Percentiles rank a stretch among this genome's conserved stretches.
These are phyloP conservation scores for Neotoma lepida DNA, from an alignment of 2,113 vertebrate species.

Conservation along the genomic window DNA sequence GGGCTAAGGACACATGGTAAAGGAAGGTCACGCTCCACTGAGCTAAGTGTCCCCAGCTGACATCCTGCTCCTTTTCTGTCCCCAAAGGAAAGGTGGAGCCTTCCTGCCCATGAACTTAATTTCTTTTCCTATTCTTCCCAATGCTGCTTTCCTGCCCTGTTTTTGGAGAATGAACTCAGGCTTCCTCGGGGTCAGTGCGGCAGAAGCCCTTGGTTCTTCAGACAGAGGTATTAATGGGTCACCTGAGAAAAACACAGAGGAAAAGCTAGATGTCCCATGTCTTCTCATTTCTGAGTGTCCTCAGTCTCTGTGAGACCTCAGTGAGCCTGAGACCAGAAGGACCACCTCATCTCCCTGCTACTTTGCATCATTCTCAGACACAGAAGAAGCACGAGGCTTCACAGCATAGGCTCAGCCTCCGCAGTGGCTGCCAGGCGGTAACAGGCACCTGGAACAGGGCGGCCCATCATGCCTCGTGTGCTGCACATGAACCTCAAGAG, in stretches of 20 bases:
- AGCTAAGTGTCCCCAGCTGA: conserved; percentile 58
- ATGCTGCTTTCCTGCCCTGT: background rate
- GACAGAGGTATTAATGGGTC: background rate
- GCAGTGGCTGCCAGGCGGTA: background rate
- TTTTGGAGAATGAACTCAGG: background rate
- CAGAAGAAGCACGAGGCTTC: background rate
- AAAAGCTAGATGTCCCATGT: background rate
- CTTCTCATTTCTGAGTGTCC: background rate
- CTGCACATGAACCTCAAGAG: background rate
- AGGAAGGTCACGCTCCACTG: background rate
- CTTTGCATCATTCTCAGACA: background rate
- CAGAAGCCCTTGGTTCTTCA: conserved; percentile 28
- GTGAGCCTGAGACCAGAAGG: background rate
- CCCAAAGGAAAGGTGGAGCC: conserved; percentile 76
- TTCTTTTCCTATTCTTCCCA: conserved; percentile 59
- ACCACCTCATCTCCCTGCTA: background rate
- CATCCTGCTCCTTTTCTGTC: conserved; percentile 72
- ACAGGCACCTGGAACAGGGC: background rate
- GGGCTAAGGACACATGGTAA: background rate
- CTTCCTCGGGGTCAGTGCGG: background rate
- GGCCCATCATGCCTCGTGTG: background rate
- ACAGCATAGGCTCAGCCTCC: no score
- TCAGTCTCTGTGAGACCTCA: background rate
- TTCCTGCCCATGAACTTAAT: conserved; percentile 66
- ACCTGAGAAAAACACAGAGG: background rate